These are phyloP conservation scores for Psittacula echo DNA, from an alignment of 2,797 vertebrate genomes.

Conservation along the genomic window DNA sequence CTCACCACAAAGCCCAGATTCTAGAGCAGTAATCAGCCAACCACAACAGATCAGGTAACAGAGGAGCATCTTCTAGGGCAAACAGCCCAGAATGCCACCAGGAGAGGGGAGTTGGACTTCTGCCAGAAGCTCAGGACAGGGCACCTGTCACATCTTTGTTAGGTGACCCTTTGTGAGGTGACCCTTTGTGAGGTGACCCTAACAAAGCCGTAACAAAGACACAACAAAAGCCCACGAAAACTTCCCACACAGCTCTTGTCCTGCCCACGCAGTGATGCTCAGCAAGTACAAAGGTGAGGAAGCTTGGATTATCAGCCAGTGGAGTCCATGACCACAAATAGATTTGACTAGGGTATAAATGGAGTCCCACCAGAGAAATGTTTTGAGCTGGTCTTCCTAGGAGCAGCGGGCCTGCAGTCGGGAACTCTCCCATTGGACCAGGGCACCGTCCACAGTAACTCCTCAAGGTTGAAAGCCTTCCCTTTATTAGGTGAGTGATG, in stretches of 20 bases:
- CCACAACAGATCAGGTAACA: not conserved
- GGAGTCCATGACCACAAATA: not conserved
- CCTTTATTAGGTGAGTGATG: not conserved
- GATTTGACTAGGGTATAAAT: not conserved
- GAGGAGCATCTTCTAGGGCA: not conserved
- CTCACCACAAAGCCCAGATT: not conserved
- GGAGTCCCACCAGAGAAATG: not conserved
- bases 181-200: not conserved
- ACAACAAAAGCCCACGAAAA: not conserved
- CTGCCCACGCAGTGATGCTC: not conserved
- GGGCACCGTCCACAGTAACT: not conserved
- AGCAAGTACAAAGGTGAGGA: not conserved
- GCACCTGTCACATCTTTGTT: not conserved
- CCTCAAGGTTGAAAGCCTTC: not conserved
- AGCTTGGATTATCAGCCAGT: not conserved
- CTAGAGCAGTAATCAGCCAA: not conserved
- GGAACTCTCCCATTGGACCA: not conserved
- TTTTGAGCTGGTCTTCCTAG: not conserved
- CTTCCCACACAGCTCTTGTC: not conserved
- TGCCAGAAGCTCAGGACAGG: not conserved
- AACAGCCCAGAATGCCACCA: fast-evolving
- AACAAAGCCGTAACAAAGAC: not conserved
- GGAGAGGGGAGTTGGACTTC: not conserved
- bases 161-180: not conserved
- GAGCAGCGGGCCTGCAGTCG: not conserved